A percentile compares a stretch with the other conserved stretches of the same genome.
These are phyloP conservation scores for Eupithecia pulchellata DNA, from an alignment of 2,888 invertebrate species.

Conservation along the genomic window DNA sequence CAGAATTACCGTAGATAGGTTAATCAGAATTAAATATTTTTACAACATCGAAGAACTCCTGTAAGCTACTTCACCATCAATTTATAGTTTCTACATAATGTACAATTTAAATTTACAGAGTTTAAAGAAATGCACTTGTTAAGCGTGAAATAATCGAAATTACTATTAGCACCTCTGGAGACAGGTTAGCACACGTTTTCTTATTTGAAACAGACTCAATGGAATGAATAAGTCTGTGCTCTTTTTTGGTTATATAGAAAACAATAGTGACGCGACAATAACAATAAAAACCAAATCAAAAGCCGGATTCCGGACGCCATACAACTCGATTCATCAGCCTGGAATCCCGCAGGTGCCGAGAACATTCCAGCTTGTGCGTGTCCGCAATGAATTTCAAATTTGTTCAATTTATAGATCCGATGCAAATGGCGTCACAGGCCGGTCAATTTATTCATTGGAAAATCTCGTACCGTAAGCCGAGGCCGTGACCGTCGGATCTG, in stretches of 20 bases:
- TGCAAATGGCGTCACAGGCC: conserved; percentile 60
- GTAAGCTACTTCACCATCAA: too few relatives aligned
- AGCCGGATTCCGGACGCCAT: conserved; percentile 20
- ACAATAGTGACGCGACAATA: conserved; percentile 18
- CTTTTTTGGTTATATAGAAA: not conserved
- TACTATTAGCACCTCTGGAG: too few relatives aligned
- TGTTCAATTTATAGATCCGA: conserved; percentile 63
- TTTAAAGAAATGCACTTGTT: too few relatives aligned
- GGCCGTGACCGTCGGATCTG: not conserved
- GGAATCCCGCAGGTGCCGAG: conserved; percentile 47
- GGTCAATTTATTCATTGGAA: conserved; percentile 75
- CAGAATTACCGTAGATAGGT: too few relatives aligned
- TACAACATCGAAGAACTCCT: too few relatives aligned
- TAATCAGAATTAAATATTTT: too few relatives aligned
- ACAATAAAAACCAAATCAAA: conserved; percentile 9
- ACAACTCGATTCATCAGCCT: conserved; percentile 28
- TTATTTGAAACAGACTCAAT: too few relatives aligned
- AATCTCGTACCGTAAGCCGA: conserved; percentile 46
- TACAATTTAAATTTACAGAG: too few relatives aligned
- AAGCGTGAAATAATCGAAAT: too few relatives aligned
- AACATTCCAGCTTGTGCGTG: conserved; percentile 42
- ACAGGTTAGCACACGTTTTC: too few relatives aligned
- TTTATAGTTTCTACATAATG: too few relatives aligned
- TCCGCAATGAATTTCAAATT: conserved; percentile 72
- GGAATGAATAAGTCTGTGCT: too few relatives aligned